phyloP scores from a whole-genome alignment of 2,797 vertebrate species.

The Xyrichtys novacula region DNA sequence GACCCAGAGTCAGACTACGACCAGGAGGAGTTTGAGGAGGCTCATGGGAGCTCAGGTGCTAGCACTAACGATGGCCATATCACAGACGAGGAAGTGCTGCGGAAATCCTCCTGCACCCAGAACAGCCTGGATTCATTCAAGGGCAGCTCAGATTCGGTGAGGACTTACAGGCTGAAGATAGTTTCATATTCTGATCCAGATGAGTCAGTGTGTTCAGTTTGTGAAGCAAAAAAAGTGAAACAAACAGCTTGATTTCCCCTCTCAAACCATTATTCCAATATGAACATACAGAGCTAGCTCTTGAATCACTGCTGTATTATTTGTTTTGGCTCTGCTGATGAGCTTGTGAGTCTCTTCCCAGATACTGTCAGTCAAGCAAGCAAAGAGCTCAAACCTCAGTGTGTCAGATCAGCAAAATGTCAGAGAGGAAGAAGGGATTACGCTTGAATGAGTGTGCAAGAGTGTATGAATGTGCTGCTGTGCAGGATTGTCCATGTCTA shows the following conservation, averaged over 20 bases:
- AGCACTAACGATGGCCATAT: slow-evolving; percentile 87
- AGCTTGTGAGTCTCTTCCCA: slow-evolving; percentile 51
- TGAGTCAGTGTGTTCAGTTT: background rate
- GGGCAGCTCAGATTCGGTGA: slow-evolving; percentile 93
- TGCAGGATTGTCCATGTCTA: background rate
- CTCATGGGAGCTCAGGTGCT: slow-evolving; percentile 83
- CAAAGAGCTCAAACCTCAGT: slow-evolving; percentile 40
- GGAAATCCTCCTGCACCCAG: slow-evolving; percentile 87
- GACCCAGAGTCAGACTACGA: slow-evolving; percentile 93
- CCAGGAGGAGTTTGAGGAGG: slow-evolving; percentile 92
- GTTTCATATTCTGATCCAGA: slow-evolving; percentile 4
- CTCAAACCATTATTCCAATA: slow-evolving; percentile 12
- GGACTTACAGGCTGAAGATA: slow-evolving; percentile 40
- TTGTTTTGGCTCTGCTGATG: slow-evolving; percentile 56
- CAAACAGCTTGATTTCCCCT: too few relatives aligned
- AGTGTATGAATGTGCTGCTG: slow-evolving; percentile 21
- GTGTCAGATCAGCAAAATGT: slow-evolving; percentile 69
- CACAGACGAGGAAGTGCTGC: slow-evolving; percentile 86
- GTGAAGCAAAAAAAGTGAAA: background rate
- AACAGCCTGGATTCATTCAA: slow-evolving; percentile 90
- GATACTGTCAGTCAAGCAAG: slow-evolving; percentile 50
- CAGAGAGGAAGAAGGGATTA: slow-evolving; percentile 21
- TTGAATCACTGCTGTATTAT: slow-evolving; percentile 42
- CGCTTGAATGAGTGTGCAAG: slow-evolving; percentile 3
- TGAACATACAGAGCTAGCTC: slow-evolving; percentile 20